A percentile compares a stretch with the other conserved stretches of the same genome.
Evolutionary conservation across 2,797 vertebrate genomes (phyloP).

Genomic region (Leuciscus waleckii): DNA sequence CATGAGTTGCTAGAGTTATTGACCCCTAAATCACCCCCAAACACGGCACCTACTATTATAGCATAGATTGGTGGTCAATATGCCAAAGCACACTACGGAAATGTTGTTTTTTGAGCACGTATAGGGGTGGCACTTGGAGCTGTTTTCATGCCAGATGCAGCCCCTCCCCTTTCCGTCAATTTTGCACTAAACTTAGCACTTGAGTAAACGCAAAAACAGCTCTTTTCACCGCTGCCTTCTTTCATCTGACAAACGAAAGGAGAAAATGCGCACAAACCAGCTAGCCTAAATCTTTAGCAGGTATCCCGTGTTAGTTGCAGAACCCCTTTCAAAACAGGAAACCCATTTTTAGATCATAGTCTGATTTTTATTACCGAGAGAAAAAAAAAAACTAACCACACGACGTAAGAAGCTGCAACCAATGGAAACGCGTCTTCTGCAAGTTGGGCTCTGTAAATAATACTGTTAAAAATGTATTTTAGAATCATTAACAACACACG

Average conservation of each 20-base stretch:
- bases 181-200: constrained; percentile 48
- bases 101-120: constrained; percentile 24
- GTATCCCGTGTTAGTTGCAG: neutral
- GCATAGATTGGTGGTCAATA: neutral
- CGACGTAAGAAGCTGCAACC: neutral
- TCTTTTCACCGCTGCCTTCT: neutral
- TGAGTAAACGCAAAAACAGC: constrained; percentile 32
- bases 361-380: neutral
- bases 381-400: constrained; percentile 16
- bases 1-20: neutral
- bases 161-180: constrained; percentile 55
- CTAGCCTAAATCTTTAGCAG: neutral
- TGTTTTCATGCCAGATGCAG: constrained; percentile 39
- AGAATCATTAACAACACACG: neutral
- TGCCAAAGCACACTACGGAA: neutral
- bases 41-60: neutral
- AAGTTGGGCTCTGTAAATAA: neutral
- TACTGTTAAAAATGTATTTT: neutral
- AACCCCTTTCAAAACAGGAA: neutral
- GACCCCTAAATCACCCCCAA: neutral
- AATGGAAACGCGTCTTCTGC: neutral
- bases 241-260: constrained; percentile 31
- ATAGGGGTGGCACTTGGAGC: constrained; percentile 18
- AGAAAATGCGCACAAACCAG: neutral
- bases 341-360: neutral